Conservation (phyloP, 2,797 vertebrate genomes). For the Pseudochirops corinnae region DNA sequence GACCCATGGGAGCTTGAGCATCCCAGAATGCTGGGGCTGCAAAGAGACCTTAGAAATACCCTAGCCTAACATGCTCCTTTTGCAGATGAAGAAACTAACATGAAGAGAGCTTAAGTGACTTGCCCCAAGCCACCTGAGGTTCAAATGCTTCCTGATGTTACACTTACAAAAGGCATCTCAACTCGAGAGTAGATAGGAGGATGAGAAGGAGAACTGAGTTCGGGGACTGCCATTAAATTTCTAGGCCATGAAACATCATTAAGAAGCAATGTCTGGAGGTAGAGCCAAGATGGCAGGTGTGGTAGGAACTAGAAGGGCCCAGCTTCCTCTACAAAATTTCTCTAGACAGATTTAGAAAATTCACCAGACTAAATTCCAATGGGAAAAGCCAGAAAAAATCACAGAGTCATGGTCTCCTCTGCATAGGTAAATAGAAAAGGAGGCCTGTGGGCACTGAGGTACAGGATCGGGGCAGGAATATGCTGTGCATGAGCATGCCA, state of each 20-base stretch:
- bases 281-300: not conserved
- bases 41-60: not conserved
- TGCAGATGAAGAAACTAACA: not conserved
- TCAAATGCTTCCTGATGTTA: slow-evolving; percentile 10
- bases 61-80: not conserved
- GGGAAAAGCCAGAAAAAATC: not conserved
- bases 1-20: not conserved
- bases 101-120: not conserved
- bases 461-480: no score
- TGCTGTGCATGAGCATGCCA: no score
- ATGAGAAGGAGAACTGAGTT: not conserved
- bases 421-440: no score
- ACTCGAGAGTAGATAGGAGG: not conserved
- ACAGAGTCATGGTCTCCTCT: not conserved
- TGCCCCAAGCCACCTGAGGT: not conserved
- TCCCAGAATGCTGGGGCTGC: not conserved
- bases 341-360: not conserved
- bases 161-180: not conserved
- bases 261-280: not conserved
- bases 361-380: not conserved
- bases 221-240: not conserved
- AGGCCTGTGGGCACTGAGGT: no score
- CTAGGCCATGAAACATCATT: not conserved
- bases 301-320: not conserved
- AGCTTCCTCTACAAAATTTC: not conserved